Conservation (phyloP, 2,113 vertebrate species). For the Onychostruthus taczanowskii region DNA sequence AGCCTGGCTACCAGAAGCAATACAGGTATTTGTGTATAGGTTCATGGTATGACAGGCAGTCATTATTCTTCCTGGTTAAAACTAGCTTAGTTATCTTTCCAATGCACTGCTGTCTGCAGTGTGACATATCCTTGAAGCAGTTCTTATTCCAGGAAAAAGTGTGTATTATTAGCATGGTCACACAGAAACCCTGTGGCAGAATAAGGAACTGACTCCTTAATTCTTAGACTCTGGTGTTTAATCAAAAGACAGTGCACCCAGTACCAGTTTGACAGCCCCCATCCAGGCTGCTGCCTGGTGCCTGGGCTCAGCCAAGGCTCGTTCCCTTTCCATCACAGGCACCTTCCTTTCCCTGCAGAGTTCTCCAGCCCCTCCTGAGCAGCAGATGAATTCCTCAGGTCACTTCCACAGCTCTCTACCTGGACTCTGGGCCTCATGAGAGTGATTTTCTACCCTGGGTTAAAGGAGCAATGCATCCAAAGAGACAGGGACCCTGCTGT, state of each 20-base stretch:
- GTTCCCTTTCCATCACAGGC: background rate
- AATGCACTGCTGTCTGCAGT: background rate
- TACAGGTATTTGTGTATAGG: background rate
- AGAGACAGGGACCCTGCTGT: background rate
- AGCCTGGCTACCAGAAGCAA: background rate
- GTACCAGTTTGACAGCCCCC: background rate
- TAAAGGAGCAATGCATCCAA: background rate
- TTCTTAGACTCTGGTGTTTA: background rate
- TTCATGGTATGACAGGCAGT: background rate
- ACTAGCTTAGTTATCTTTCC: background rate
- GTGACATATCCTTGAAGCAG: background rate
- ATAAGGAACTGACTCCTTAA: background rate
- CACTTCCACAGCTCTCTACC: background rate
- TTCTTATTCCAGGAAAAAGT: background rate
- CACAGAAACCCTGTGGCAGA: background rate
- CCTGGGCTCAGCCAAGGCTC: background rate
- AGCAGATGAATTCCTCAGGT: rapidly evolving
- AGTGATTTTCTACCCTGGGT: background rate
- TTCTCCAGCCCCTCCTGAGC: background rate
- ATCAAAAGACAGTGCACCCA: background rate
- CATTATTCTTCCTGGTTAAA: background rate
- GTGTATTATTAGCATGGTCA: background rate
- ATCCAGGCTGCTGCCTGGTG: background rate
- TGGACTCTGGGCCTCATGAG: background rate
- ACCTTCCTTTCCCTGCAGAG: background rate